Percentiles rank a stretch among this genome's conserved stretches.
phyloP scores from a whole-genome alignment of 2,888 invertebrate species.

The Drosophila falleni region DNA sequence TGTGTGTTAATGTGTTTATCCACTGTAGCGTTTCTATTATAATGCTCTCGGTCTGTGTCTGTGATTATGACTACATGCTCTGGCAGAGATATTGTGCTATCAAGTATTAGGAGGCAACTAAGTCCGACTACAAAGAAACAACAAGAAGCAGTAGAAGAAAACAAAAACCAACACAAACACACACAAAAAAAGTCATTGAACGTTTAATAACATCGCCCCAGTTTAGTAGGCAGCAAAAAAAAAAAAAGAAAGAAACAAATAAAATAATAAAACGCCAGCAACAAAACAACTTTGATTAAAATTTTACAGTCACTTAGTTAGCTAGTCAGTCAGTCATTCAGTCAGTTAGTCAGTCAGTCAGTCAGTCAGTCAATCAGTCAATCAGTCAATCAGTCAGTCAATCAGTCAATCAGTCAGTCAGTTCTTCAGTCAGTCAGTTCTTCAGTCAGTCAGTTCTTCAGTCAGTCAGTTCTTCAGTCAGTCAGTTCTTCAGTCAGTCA shows the following conservation, averaged over 20 bases:
- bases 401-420: too few relatives aligned
- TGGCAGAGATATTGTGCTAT: conserved; percentile 28
- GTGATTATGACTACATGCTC: conserved; percentile 32
- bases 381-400: conserved; percentile 12
- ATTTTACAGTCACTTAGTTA: conserved; percentile 40
- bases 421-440: conserved; percentile 16
- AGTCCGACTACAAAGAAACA: conserved; percentile 40
- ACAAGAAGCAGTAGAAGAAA: conserved; percentile 7
- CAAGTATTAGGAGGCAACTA: conserved; percentile 27
- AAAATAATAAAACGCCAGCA: conserved; percentile 47
- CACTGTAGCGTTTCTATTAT: conserved; percentile 1
- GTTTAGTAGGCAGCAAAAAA: conserved; percentile 46
- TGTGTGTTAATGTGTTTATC: background rate
- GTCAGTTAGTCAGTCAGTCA: conserved; percentile 6
- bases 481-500: conserved; percentile 11
- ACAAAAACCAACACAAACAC: conserved; percentile 28
- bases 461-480: too few relatives aligned
- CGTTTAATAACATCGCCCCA: conserved; percentile 71
- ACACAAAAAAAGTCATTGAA: conserved; percentile 65
- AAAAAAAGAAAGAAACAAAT: conserved; percentile 29
- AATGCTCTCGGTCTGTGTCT: conserved; percentile 7
- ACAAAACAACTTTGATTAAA: conserved; percentile 58
- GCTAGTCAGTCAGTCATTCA: conserved; percentile 14
- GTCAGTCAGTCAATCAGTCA: conserved; percentile 22
- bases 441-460: conserved; percentile 10